These are phyloP conservation scores for Corythornis leucogaster DNA, from an alignment of 2,797 vertebrate genomes.

Conservation along the genomic window DNA sequence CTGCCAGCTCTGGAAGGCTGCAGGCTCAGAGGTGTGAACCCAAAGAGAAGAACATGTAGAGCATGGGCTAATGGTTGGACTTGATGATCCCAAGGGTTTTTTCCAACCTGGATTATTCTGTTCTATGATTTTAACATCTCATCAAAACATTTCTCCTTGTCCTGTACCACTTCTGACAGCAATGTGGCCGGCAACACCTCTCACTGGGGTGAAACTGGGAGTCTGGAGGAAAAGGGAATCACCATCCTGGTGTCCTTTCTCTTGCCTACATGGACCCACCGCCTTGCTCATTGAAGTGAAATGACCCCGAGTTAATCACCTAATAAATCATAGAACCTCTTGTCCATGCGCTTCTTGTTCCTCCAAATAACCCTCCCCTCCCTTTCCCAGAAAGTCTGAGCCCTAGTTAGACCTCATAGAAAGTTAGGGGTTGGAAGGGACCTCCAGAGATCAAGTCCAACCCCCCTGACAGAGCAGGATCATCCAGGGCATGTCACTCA, in stretches of 20 bases:
- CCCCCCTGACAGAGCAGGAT: too few species aligned
- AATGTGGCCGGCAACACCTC: rapidly evolving
- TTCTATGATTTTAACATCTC: background rate
- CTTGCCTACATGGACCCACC: too few species aligned
- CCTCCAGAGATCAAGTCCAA: too few species aligned
- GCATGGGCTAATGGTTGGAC: too few species aligned
- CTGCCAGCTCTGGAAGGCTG: background rate
- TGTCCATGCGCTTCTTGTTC: background rate
- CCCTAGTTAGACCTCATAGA: background rate
- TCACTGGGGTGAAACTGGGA: rapidly evolving
- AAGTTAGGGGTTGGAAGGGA: too few species aligned
- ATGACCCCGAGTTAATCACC: background rate
- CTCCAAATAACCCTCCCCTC: background rate
- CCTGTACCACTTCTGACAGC: background rate
- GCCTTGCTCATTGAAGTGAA: background rate
- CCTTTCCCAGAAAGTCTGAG: background rate
- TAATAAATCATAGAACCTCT: background rate
- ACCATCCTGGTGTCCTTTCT: too few species aligned
- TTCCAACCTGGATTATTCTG: too few species aligned
- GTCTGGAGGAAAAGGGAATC: background rate
- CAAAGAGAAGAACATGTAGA: background rate
- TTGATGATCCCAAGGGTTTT: too few species aligned
- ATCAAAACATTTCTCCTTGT: background rate
- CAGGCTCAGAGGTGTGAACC: background rate
- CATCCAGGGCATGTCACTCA: too few species aligned